A percentile compares a stretch with the other conserved stretches of the same genome.
Evolutionary conservation across 1,140 invertebrate genomes (phyloP).

Genomic region (Megathymus violae): DNA sequence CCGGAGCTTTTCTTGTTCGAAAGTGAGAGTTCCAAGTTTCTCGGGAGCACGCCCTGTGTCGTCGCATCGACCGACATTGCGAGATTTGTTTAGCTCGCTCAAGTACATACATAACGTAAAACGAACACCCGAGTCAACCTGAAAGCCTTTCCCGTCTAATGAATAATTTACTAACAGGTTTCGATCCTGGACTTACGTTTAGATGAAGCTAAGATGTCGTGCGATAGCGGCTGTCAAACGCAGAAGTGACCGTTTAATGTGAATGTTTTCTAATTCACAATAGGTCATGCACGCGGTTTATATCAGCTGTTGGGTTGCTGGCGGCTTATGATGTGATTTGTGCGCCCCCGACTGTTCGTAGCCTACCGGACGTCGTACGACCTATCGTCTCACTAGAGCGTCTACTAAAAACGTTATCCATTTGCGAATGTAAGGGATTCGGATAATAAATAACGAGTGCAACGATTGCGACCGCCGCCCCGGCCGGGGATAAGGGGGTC

Average conservation of each 20-base stretch:
- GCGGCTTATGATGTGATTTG: constrained; percentile 17
- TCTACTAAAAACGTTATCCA: constrained; percentile 36
- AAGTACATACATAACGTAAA: constrained; percentile 35
- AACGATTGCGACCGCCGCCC: constrained; percentile 78
- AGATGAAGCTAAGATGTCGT: neutral
- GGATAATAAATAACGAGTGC: constrained; percentile 83
- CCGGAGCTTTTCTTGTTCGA: constrained; percentile 66
- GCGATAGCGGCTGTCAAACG: too few species aligned
- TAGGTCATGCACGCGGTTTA: constrained; percentile 65
- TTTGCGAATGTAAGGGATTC: constrained; percentile 60
- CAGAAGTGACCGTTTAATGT: constrained; percentile 44
- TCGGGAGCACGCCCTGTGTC: constrained; percentile 52
- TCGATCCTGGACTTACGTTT: constrained; percentile 1
- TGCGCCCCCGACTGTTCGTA: constrained; percentile 26
- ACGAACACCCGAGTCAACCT: neutral
- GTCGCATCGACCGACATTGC: constrained; percentile 53
- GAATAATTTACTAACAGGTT: constrained; percentile 7
- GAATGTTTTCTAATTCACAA: constrained; percentile 50
- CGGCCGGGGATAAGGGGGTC: constrained; percentile 61
- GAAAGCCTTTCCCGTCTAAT: neutral
- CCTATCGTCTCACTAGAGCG: constrained; percentile 13
- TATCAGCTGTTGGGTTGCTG: constrained; percentile 53
- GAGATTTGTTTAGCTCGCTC: constrained; percentile 52
- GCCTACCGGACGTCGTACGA: constrained; percentile 7
- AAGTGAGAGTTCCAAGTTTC: constrained; percentile 76